A percentile compares a stretch with the other conserved stretches of the same genome.
phyloP scores from a whole-genome alignment of 2,888 invertebrate genomes.

The Amiota communis region DNA sequence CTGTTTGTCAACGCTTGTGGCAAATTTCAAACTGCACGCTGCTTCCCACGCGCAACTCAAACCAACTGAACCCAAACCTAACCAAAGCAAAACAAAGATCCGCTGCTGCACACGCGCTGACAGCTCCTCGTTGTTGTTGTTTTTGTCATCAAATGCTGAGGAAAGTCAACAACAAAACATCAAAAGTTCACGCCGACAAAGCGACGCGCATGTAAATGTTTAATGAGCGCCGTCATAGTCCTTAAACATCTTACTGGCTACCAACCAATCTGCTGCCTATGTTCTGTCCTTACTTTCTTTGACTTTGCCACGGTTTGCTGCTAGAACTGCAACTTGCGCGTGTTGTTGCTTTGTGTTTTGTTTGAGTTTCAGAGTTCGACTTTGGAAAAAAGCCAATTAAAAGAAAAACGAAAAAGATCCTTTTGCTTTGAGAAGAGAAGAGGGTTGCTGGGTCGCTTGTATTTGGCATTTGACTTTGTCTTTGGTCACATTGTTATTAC shows the following conservation, averaged over 20 bases:
- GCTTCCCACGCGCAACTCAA: conserved; percentile 18
- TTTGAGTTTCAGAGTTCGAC: conserved; percentile 32
- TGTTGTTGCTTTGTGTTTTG: not conserved
- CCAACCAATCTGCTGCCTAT: not conserved
- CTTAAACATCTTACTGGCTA: not conserved
- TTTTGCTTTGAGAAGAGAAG: not conserved
- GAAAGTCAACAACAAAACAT: conserved; percentile 47
- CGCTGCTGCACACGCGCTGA: not conserved
- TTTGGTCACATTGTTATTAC: conserved; percentile 24
- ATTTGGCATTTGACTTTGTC: conserved; percentile 15
- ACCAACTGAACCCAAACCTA: not conserved
- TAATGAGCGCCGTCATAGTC: conserved; percentile 54
- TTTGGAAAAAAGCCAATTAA: conserved; percentile 59
- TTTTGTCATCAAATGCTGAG: conserved; percentile 13
- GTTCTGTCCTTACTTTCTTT: not conserved
- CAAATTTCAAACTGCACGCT: conserved; percentile 1
- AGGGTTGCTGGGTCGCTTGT: not conserved
- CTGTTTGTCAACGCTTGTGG: conserved; percentile 22
- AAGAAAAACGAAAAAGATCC: conserved; percentile 64
- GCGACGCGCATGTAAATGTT: conserved; percentile 64
- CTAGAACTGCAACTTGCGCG: not conserved
- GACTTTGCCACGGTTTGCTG: not conserved
- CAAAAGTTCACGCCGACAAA: conserved; percentile 69
- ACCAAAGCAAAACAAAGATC: conserved; percentile 4
- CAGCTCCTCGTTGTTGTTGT: not conserved